Evolutionary conservation across 2,888 invertebrate species (phyloP), one percentile per base, ranked within the genome.

Genomic region (Macaria liturata): DNA sequence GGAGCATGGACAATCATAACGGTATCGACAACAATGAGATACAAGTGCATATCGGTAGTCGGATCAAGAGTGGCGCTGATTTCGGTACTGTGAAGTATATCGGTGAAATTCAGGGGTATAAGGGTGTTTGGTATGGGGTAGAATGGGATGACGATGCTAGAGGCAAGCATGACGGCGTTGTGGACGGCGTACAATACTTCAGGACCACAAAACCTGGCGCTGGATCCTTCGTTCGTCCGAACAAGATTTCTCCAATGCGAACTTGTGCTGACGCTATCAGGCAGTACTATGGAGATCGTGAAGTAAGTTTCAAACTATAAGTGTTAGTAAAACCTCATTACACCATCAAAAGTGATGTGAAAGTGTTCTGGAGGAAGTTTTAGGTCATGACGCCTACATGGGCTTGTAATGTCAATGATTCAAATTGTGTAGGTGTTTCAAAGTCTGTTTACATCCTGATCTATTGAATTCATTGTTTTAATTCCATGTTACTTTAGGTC

Each of bases 121-220:
- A 93, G 57, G 96, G 96, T 46, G 79, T 91, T 37, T 99, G 98
- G 99, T 92, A 97, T 56, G 99, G 99, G 0, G 94, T 99, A n/a
- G 99, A 99, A 81, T 99, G 99, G 99, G 99, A 99, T 82, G 95
- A 98, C 73, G 93, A 94, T 3, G 86, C 90, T 5, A 93, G 99
- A 72, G 99, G 99, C 1, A 98, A 98, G 83, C 99, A 99, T 79
- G 95, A 98, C 91, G 99, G 99, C 0, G 93, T 93, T 46, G 94
- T 98, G 45, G 95, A 97, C 65, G 97, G 95, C 48, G 88, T 94
- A 48, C 93, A 94, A 66, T 99, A 98, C 84, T 99, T 98, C 82
- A 92, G 94, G 77, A 82, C 96, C 0, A 94, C 94, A 49, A 92
- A 94, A 78, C 94, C 95, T n/a, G 96, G 94, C 2, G 95, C 98